Conservation (phyloP, 1,140 invertebrate species). For the Papilio polyxenes region DNA sequence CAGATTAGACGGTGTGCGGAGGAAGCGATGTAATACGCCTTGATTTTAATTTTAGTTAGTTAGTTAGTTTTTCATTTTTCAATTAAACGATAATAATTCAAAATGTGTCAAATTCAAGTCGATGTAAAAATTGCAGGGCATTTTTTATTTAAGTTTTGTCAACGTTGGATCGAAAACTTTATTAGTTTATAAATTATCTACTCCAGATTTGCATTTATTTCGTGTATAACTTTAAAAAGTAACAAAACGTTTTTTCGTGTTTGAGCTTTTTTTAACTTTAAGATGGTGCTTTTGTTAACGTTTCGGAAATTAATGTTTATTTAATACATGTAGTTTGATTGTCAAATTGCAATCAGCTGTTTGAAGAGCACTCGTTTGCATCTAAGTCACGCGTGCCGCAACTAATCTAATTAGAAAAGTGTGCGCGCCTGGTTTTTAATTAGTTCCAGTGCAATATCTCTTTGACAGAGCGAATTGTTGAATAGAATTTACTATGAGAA, state of each 20-base stretch:
- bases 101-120: not conserved
- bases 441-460: slow-evolving; percentile 12
- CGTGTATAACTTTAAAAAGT: too few relatives aligned
- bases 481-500: slow-evolving; percentile 2
- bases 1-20: slow-evolving; percentile 19
- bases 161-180: too few relatives aligned
- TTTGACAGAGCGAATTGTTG: not conserved
- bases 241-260: too few relatives aligned
- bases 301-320: not conserved
- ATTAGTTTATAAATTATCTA: too few relatives aligned
- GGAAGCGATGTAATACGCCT: slow-evolving; percentile 9
- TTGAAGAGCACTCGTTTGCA: slow-evolving; percentile 3
- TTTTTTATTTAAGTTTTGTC: too few relatives aligned
- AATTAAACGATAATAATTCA: not conserved
- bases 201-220: too few relatives aligned
- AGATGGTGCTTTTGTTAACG: too few relatives aligned
- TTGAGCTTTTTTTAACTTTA: too few relatives aligned
- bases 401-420: slow-evolving; percentile 25
- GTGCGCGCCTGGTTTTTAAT: slow-evolving; percentile 6
- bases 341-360: not conserved
- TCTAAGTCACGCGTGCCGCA: not conserved
- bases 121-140: too few relatives aligned
- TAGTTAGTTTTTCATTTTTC: not conserved
- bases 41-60: too few relatives aligned
- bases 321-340: not conserved